These are phyloP conservation scores for Hemithea aestivaria DNA, from an alignment of 2,888 invertebrate species.

Conservation along the genomic window DNA sequence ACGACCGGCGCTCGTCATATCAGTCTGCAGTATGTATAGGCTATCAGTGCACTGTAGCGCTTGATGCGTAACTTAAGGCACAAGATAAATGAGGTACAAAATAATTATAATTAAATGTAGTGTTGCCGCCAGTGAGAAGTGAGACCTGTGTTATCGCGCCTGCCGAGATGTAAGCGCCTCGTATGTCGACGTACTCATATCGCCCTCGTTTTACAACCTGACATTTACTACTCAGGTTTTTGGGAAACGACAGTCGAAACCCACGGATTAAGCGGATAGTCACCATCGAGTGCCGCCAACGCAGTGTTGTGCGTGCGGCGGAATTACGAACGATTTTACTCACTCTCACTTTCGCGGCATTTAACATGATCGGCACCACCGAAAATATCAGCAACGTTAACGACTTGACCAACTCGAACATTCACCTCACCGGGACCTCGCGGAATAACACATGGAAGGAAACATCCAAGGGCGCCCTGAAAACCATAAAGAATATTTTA, in stretches of 20 bases:
- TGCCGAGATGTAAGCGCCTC: constrained; percentile 63
- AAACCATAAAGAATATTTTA: constrained; percentile 54
- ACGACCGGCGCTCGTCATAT: constrained; percentile 23
- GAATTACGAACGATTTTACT: constrained; percentile 52
- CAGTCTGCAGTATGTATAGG: constrained; percentile 21
- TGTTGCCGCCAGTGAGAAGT: constrained; percentile 53
- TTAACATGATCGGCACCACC: constrained; percentile 52
- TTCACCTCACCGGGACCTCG: constrained; percentile 49
- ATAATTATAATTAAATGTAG: constrained; percentile 59
- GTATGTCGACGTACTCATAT: constrained; percentile 55
- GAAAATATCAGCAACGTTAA: constrained; percentile 47
- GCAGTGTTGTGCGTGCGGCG: constrained; percentile 49
- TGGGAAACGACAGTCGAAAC: constrained; percentile 63
- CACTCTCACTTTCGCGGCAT: constrained; percentile 54
- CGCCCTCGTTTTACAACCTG: constrained; percentile 63
- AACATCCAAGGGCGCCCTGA: constrained; percentile 52
- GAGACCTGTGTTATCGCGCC: constrained; percentile 68
- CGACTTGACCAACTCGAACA: constrained; percentile 60
- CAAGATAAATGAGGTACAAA: constrained; percentile 64
- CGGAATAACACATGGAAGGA: constrained; percentile 50
- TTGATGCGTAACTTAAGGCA: constrained; percentile 56
- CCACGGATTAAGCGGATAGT: constrained; percentile 58
- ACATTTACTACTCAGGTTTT: constrained; percentile 69
- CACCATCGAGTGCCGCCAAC: constrained; percentile 45
- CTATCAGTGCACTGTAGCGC: constrained; percentile 39